Evolutionary conservation across 2,888 invertebrate genomes (phyloP).

Genomic region (Ptychoptera albimana): DNA sequence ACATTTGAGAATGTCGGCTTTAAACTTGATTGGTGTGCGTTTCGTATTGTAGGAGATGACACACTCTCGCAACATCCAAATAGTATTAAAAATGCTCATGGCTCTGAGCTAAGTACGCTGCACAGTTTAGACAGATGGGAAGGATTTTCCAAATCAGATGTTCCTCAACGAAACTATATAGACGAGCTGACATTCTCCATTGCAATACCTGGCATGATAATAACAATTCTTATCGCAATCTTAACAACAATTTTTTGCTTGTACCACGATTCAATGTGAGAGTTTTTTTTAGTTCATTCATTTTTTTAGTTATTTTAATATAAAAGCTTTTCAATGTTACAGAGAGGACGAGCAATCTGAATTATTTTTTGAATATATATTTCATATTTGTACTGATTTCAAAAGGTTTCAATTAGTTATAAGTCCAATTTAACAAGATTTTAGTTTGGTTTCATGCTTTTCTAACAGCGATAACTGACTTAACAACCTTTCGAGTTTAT

Average conservation of each 20-base stretch:
- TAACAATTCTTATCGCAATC: slow-evolving; percentile 47
- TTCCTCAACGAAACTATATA: slow-evolving; percentile 53
- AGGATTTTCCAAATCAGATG: slow-evolving; percentile 38
- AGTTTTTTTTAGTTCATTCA: slow-evolving; percentile 15
- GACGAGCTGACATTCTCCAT: slow-evolving; percentile 53
- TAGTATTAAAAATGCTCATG: slow-evolving; percentile 13
- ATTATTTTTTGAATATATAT: slow-evolving; percentile 49
- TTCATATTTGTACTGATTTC: slow-evolving; percentile 42
- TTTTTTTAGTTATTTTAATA: slow-evolving; percentile 11
- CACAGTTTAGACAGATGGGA: slow-evolving; percentile 39
- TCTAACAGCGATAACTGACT: too few relatives aligned
- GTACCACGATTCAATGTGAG: slow-evolving; percentile 63
- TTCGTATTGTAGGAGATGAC: slow-evolving; percentile 49
- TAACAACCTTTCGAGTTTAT: too few relatives aligned
- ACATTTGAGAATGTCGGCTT: slow-evolving; percentile 65
- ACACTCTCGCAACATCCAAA: slow-evolving; percentile 12
- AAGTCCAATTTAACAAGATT: too few relatives aligned
- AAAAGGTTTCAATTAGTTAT: too few relatives aligned
- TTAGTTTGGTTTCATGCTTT: too few relatives aligned
- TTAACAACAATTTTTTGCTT: slow-evolving; percentile 59
- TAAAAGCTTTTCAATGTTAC: slow-evolving; percentile 16
- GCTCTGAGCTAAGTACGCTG: slow-evolving; percentile 23
- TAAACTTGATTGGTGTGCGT: slow-evolving; percentile 78
- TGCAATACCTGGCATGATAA: slow-evolving; percentile 48
- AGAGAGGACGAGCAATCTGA: slow-evolving; percentile 50